phyloP scores from a whole-genome alignment of 2,797 vertebrate genomes.

The Sardinella longiceps region DNA sequence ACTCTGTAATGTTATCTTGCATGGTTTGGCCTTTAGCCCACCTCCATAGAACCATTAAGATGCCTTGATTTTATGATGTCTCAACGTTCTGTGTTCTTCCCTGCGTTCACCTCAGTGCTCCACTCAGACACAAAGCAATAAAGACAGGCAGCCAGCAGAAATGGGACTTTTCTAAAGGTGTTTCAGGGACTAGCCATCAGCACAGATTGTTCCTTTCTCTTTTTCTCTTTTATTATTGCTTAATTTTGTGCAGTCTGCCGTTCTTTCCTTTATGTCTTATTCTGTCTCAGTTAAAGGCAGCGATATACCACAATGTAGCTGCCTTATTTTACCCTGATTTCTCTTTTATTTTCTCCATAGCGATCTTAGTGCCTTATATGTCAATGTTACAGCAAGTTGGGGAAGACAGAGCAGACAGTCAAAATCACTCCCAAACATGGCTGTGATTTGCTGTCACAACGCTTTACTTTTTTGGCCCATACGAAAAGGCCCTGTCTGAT shows the following conservation, averaged over 20 bases:
- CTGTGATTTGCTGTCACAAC: neutral
- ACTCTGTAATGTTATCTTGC: neutral
- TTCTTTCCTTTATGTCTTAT: neutral
- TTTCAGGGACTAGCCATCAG: neutral
- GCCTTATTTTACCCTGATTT: neutral
- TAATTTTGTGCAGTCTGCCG: neutral
- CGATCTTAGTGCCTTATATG: neutral
- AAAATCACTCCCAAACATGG: neutral
- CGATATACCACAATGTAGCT: neutral
- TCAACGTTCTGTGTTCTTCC: neutral
- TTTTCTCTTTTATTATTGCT: neutral
- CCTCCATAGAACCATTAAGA: neutral
- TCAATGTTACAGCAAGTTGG: neutral
- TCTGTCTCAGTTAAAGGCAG: neutral
- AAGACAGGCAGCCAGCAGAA: neutral
- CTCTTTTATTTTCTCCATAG: neutral
- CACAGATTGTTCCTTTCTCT: neutral
- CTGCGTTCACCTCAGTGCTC: neutral
- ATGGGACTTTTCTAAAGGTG: neutral
- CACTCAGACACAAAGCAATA: neutral
- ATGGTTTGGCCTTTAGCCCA: neutral
- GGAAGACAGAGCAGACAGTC: no score
- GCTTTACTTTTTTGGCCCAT: neutral
- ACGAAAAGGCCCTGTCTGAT: neutral
- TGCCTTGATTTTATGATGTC: neutral